These are phyloP conservation scores for Siderastrea siderea DNA, from an alignment of 92 coral and sea anemone species.

Conservation along the genomic window DNA sequence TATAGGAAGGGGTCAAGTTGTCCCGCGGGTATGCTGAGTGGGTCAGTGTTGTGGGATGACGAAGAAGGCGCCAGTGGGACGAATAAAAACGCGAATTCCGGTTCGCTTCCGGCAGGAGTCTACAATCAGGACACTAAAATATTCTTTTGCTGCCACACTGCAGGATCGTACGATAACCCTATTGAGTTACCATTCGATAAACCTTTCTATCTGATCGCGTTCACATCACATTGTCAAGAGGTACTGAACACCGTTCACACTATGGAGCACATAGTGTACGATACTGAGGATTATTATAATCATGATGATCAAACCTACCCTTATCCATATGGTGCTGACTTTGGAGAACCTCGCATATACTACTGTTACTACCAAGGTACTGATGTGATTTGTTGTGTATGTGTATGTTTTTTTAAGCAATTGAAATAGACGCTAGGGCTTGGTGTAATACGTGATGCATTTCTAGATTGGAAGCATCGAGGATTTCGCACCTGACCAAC, in stretches of 20 bases:
- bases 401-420: background rate
- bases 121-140: conserved; percentile 65
- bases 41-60: conserved; percentile 74
- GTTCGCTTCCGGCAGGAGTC: conserved; percentile 73
- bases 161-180: background rate
- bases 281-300: conserved; percentile 33
- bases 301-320: conserved; percentile 5
- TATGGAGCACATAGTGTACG: conserved; percentile 55
- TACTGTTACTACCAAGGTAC: conserved; percentile 77
- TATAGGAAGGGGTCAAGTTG: conserved; percentile 72
- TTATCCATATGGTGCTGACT: conserved; percentile 17
- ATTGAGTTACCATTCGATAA: conserved; percentile 51
- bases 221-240: conserved; percentile 42
- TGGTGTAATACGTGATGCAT: too few species aligned
- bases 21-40: conserved; percentile 65
- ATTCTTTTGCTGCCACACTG: conserved; percentile 52
- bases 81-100: conserved; percentile 56
- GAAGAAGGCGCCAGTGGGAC: conserved; percentile 32
- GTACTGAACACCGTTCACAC: conserved; percentile 47
- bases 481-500: too few species aligned
- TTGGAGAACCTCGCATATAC: background rate
- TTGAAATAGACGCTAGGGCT: too few species aligned
- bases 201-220: conserved; percentile 68
- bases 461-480: too few species aligned
- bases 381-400: too few species aligned